Base-by-base conservation (phyloP, 35 echinoderm and acorn worm genomes). In the Lytechinus pictus region DNA sequence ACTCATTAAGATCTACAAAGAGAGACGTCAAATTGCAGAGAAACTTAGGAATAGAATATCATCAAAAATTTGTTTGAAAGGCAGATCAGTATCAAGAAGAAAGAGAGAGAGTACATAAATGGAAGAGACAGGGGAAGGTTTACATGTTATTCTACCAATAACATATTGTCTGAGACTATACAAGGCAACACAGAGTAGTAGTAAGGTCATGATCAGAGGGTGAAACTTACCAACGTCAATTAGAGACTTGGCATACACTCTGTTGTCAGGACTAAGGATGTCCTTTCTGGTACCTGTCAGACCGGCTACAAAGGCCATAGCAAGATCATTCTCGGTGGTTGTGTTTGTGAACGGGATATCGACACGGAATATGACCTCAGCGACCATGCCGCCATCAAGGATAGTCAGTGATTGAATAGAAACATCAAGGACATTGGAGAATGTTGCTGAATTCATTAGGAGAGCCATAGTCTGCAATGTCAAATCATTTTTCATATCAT, bases 1-100 rank as follows among this genome's bases (percentile, higher is more conserved):
- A 99, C 94, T 99, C 98, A 94, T 99, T 71, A 12, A 93, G 54
- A 94, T 99, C 98, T 99, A 53, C 9, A 72, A 52, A 93, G 8
- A 54, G 52, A 95, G 95, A 93, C n/a, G 52, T 27, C 24, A 54
- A 56, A 54, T 24, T 14, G 88, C 9, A 16, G 52, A 12, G 52
- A 54, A 90, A 90, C 29, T 90, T 44, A 10, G 33, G 33, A 90
- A 90, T 12, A 90, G 33, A 19, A 54, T 44, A 28, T 44, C 4
- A 16, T 21, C 28, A 54, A 90, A 88, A 54, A 90, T 12, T 21
- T 44, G 8, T 44, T 6, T 44, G 2, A 8, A 54, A 33, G 52
- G 27, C 14, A 90, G 29, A 90, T 12, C 9, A 33, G 88, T 12
- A 90, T 21, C 3, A 90, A 24, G 88, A 29, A 28, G 88, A 28